Base-by-base conservation (phyloP, 2,888 invertebrate species). In the Hipparchia semele region DNA sequence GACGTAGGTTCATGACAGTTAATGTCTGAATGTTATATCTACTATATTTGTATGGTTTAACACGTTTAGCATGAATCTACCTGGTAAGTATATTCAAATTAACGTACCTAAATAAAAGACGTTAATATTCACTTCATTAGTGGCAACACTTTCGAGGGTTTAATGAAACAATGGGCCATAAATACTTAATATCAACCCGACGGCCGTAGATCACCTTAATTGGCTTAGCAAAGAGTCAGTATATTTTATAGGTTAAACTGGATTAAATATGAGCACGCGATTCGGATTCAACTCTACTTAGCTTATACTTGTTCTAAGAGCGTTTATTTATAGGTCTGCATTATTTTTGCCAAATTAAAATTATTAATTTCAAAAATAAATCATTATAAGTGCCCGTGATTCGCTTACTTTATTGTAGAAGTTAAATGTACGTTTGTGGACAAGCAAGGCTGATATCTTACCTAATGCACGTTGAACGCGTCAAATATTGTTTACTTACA, bases 131-230 rank as follows among this genome's bases (percentile, higher is more conserved):
- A 78, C 77, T 79, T 79, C 76, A 78, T 80, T 79, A 80, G 91
- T 90, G 87, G 88, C 86, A 91, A 90, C 90, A 88, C 88, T 89
- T 90, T 87, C 78, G 82, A 83, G 82, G 81, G 84, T 88, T 91
- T 89, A 88, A 91, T 87, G 87, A 90, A 89, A 88, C 84, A 85
- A 86, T 81, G 83, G 83, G 85, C 90, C 89, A 89, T 89, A 90
- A 90, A 89, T 89, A 88, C 84, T 88, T 88, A 84, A 87, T 89
- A 86, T 81, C 80, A 86, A 85, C 83, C 83, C 83, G 84, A 83
- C 76, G 87, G 87, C 82, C 83, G 84, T 93, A 92, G 88, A 92
- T 93, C 91, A 92, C 80, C 74, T 82, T 93, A 93, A 93, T 93
- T 92, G 92, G 90, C 87, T 86, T 86, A 82, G 83, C 80, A 82